A percentile compares a stretch with the other conserved stretches of the same genome.
Conservation (phyloP, 2,113 vertebrate genomes). For the Myxocyprinus asiaticus region DNA sequence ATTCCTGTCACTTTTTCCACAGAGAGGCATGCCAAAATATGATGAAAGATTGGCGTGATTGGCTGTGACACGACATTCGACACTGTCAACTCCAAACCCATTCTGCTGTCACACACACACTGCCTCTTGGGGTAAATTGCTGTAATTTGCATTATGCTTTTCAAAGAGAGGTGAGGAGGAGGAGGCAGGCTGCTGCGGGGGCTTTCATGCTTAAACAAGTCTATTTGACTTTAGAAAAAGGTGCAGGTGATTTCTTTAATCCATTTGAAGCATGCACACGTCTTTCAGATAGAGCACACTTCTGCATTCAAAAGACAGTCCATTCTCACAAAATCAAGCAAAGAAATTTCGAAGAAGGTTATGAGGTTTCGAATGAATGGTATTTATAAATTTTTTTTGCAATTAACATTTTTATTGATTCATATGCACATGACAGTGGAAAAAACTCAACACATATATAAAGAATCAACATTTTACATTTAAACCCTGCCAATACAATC, state of each 20-base stretch:
- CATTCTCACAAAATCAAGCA: slow-evolving; percentile 5
- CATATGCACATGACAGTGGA: no score
- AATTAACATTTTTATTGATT: no score
- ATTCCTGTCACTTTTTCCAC: slow-evolving; percentile 54
- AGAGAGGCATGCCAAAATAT: slow-evolving; percentile 60
- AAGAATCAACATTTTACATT: no score
- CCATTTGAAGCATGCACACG: slow-evolving; percentile 35
- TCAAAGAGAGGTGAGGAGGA: slow-evolving; percentile 49
- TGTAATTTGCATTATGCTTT: slow-evolving; percentile 63
- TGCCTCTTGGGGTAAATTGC: slow-evolving; percentile 63
- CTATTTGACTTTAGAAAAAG: slow-evolving; percentile 54
- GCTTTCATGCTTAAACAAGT: slow-evolving; percentile 54
- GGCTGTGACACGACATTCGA: slow-evolving; percentile 63
- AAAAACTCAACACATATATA: no score
- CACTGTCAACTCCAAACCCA: slow-evolving; percentile 65
- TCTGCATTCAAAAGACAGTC: slow-evolving; percentile 1
- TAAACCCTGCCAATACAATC: no score
- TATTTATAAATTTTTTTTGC: background rate
- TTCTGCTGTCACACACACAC: slow-evolving; percentile 62
- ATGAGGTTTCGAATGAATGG: slow-evolving; percentile 5
- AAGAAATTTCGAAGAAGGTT: slow-evolving; percentile 25
- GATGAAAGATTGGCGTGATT: slow-evolving; percentile 65
- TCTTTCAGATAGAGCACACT: slow-evolving; percentile 11
- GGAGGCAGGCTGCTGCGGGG: slow-evolving; percentile 38
- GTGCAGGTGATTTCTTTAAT: slow-evolving; percentile 52